Percentiles rank a stretch among this genome's conserved stretches.
phyloP scores from a whole-genome alignment of 2,888 invertebrate species.

The Bombyx huttoni region DNA sequence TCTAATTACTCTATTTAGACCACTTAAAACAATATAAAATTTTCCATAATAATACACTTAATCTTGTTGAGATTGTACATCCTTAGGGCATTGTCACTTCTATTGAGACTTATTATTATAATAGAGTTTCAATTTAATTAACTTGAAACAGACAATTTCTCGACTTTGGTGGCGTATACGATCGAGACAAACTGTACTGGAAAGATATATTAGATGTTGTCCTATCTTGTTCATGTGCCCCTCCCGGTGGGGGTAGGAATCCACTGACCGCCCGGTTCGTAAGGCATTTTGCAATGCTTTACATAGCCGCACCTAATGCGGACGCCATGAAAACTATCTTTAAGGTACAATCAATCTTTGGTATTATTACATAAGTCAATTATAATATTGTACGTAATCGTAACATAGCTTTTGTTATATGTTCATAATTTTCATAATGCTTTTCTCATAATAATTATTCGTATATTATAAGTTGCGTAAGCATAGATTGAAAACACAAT shows the following conservation, averaged over 20 bases:
- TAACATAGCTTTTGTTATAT: too few relatives aligned
- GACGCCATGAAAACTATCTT: conserved; percentile 85
- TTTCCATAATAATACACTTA: too few relatives aligned
- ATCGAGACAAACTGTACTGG: conserved; percentile 91
- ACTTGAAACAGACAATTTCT: conserved; percentile 73
- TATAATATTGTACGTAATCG: too few relatives aligned
- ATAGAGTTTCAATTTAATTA: neutral
- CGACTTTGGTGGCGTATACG: conserved; percentile 87
- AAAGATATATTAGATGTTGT: conserved; percentile 89
- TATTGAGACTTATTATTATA: neutral
- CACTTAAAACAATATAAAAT: too few relatives aligned
- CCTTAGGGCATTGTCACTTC: too few relatives aligned
- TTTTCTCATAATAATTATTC: too few relatives aligned
- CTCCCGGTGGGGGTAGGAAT: conserved; percentile 92
- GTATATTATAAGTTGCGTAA: too few relatives aligned
- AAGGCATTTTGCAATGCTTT: conserved; percentile 89
- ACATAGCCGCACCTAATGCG: conserved; percentile 85
- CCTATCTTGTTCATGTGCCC: conserved; percentile 87
- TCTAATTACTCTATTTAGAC: too few relatives aligned
- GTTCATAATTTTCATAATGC: too few relatives aligned
- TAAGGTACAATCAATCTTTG: conserved; percentile 44
- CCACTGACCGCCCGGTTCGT: conserved; percentile 87
- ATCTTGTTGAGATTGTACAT: too few relatives aligned
- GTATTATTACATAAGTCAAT: neutral
- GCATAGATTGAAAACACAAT: too few relatives aligned